A percentile compares a stretch with the other conserved stretches of the same genome.
phyloP scores from a whole-genome alignment of 2,888 invertebrate species.

The Cyrtodaria siliqua region DNA sequence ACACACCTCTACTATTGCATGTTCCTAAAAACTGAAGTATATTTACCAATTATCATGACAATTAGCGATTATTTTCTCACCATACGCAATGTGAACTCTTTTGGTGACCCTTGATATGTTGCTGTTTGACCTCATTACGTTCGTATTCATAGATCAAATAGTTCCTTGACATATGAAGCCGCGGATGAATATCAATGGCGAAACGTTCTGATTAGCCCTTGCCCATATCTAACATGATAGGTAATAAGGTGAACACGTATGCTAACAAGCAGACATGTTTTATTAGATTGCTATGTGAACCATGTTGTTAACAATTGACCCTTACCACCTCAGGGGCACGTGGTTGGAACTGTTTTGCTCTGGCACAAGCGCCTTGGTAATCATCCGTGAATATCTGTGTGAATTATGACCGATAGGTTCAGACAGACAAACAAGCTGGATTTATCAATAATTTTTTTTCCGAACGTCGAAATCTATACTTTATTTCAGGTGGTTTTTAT shows the following conservation, averaged over 20 bases:
- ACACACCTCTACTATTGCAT: too few species aligned
- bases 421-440: slow-evolving; percentile 28
- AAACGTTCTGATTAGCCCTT: slow-evolving; percentile 12
- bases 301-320: slow-evolving; percentile 50
- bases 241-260: slow-evolving; percentile 56
- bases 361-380: slow-evolving; percentile 39
- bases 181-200: slow-evolving; percentile 40
- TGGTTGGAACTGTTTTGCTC: slow-evolving; percentile 35
- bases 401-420: slow-evolving; percentile 41
- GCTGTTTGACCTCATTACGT: slow-evolving; percentile 48
- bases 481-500: too few species aligned
- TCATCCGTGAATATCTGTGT: slow-evolving; percentile 57
- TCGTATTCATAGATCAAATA: slow-evolving; percentile 52
- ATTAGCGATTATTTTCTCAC: slow-evolving; percentile 5
- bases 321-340: slow-evolving; percentile 54
- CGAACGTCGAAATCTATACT: too few species aligned
- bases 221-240: slow-evolving; percentile 31
- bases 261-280: slow-evolving; percentile 55
- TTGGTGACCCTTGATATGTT: slow-evolving; percentile 5
- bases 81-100: neutral
- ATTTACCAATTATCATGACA: slow-evolving; percentile 5
- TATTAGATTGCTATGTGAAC: slow-evolving; percentile 58
- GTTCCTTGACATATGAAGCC: slow-evolving; percentile 45
- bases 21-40: neutral
- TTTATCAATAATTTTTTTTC: too few species aligned